Conservation (phyloP, 2,797 vertebrate genomes). For the Platalea minor region DNA sequence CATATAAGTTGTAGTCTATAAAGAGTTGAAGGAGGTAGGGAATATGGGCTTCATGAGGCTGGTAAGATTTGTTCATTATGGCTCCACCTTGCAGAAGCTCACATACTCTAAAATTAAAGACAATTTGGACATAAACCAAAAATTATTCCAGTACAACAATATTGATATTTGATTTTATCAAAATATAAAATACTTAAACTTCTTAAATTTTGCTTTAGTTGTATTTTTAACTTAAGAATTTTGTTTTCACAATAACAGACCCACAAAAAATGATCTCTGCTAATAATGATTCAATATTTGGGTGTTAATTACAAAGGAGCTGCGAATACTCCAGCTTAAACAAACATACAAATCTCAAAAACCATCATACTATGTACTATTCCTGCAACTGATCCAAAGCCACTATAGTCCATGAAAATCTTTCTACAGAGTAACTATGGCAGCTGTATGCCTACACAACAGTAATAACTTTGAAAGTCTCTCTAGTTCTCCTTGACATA, state of each 20-base stretch:
- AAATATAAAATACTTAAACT: neutral
- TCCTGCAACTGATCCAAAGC: neutral
- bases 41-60: conserved; percentile 97
- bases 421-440: neutral
- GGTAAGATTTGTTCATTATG: conserved; percentile 96
- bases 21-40: conserved; percentile 98
- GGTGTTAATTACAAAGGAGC: neutral
- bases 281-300: neutral
- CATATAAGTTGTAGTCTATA: conserved; percentile 98
- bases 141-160: neutral
- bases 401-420: neutral
- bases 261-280: neutral
- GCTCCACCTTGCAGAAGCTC: conserved; percentile 97
- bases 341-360: neutral
- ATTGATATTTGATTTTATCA: neutral
- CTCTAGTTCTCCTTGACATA: neutral
- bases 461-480: neutral
- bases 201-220: neutral
- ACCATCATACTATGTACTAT: neutral
- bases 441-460: neutral
- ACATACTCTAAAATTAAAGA: conserved; percentile 84
- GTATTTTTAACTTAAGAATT: neutral
- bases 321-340: neutral
- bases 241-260: neutral
- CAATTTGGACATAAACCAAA: conserved; percentile 6